Conservation (phyloP, 2,113 vertebrate species). For the Labeo catla region DNA sequence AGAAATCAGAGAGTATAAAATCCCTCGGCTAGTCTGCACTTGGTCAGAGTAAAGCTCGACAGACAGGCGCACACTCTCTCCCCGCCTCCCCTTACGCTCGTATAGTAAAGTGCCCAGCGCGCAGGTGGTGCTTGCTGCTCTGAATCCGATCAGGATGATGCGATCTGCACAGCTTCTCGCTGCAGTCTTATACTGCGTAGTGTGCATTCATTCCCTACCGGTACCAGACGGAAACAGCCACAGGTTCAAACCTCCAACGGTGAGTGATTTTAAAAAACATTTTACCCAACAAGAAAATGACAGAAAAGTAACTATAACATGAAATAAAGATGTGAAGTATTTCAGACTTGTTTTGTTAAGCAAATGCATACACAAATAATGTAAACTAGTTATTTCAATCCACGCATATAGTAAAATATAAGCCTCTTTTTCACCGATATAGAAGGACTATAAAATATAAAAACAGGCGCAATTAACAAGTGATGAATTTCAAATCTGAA, state of each 20-base stretch:
- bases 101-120: constrained; percentile 17
- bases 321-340: background rate
- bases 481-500: background rate
- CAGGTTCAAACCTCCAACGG: constrained; percentile 63
- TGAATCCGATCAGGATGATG: constrained; percentile 25
- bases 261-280: constrained; percentile 60
- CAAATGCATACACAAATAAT: background rate
- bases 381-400: too few species aligned
- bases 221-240: constrained; percentile 53
- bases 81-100: constrained; percentile 6
- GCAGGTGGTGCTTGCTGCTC: constrained; percentile 44
- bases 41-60: constrained; percentile 54
- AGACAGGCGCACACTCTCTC: constrained; percentile 31
- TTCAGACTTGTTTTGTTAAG: background rate
- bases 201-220: constrained; percentile 54
- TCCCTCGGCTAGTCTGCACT: constrained; percentile 55
- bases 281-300: background rate
- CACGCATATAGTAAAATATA: background rate
- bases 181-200: constrained; percentile 47
- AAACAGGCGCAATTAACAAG: background rate
- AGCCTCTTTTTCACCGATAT: background rate
- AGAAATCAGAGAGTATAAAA: constrained; percentile 75
- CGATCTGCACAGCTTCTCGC: constrained; percentile 16
- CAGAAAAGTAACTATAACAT: background rate
- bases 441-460: background rate